phyloP scores from a whole-genome alignment of 2,797 vertebrate genomes.

The Gymnothorax reevesii region DNA sequence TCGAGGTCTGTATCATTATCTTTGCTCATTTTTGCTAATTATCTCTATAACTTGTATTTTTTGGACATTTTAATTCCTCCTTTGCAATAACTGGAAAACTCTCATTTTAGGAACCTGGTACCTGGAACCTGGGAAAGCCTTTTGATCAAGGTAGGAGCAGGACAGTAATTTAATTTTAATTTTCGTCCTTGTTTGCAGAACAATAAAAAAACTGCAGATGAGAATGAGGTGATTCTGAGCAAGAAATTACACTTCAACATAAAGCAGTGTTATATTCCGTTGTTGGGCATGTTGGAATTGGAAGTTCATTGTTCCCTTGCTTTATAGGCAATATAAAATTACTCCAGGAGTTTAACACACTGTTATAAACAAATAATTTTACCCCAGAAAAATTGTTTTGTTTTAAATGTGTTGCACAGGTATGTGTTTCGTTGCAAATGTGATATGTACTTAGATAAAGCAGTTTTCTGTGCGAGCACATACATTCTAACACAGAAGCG shows the following conservation, averaged over 20 bases:
- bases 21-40: constrained; percentile 38
- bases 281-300: background rate
- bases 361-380: background rate
- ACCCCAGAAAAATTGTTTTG: background rate
- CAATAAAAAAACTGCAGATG: background rate
- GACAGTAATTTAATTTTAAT: background rate
- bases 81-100: constrained; percentile 46
- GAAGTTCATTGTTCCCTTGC: background rate
- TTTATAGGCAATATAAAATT: background rate
- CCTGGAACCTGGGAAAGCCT: constrained; percentile 89
- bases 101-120: constrained; percentile 82
- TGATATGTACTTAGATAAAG: too few relatives aligned
- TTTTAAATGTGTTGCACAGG: background rate
- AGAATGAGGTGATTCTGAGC: background rate
- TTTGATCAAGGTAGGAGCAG: constrained; percentile 88
- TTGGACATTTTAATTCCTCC: constrained; percentile 28
- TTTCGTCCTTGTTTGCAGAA: background rate
- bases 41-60: constrained; percentile 40
- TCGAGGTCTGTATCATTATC: constrained; percentile 90
- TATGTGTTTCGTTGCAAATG: background rate
- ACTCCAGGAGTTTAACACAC: background rate
- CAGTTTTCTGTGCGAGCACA: background rate
- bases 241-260: background rate
- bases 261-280: background rate
- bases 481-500: background rate